These are phyloP conservation scores for Periphyllus acericola DNA, from an alignment of 2,888 invertebrate genomes.

Conservation along the genomic window DNA sequence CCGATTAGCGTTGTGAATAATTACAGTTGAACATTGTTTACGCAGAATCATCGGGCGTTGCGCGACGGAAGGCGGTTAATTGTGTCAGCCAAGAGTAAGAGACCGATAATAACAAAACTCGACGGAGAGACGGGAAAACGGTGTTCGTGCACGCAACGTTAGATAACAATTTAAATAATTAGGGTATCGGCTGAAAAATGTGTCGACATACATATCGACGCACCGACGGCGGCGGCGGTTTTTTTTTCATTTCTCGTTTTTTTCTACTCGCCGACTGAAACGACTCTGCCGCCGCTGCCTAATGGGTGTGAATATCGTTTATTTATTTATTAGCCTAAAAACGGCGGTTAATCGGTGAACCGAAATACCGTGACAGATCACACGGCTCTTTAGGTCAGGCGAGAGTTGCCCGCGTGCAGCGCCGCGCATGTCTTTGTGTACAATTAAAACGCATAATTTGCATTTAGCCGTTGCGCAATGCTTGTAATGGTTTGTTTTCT, in stretches of 20 bases:
- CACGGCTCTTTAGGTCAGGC: conserved; percentile 32
- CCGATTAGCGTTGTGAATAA: neutral
- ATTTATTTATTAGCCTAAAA: conserved; percentile 19
- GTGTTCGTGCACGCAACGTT: conserved; percentile 30
- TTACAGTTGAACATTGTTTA: neutral
- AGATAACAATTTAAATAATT: conserved; percentile 22
- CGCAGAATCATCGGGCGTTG: neutral
- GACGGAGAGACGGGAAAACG: neutral
- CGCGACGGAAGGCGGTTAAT: conserved; percentile 18
- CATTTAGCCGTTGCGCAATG: conserved; percentile 37
- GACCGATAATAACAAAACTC: too few relatives aligned
- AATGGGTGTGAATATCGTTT: conserved; percentile 37
- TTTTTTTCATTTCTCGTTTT: neutral
- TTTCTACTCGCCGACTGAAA: neutral
- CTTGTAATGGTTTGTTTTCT: conserved; percentile 13
- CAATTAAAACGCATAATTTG: conserved; percentile 49
- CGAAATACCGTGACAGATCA: conserved; percentile 51
- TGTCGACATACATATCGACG: conserved; percentile 25
- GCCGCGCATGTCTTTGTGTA: neutral
- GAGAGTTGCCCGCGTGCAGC: neutral
- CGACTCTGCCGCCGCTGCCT: neutral
- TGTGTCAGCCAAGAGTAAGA: conserved; percentile 20
- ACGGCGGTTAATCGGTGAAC: conserved; percentile 45
- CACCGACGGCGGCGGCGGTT: neutral
- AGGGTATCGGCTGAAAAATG: conserved; percentile 17